phyloP scores from a whole-genome alignment of 2,797 vertebrate genomes.

The Bucorvus abyssinicus region DNA sequence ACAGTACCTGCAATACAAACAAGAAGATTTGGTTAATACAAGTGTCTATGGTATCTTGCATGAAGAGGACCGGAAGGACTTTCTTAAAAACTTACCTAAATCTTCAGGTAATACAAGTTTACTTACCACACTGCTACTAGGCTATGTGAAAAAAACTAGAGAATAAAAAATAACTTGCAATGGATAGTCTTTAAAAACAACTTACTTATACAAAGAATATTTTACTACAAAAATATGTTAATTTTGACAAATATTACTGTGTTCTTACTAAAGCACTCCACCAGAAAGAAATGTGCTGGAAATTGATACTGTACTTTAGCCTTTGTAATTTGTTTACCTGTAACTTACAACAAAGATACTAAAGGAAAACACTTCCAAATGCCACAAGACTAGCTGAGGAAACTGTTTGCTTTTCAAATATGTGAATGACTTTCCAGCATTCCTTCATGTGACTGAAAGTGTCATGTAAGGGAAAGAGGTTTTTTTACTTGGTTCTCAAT shows the following conservation, averaged over 20 bases:
- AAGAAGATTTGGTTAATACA: conserved; percentile 96
- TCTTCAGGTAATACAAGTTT: conserved; percentile 80
- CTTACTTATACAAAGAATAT: background rate
- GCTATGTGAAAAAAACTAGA: background rate
- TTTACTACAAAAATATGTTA: background rate
- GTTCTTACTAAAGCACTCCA: background rate
- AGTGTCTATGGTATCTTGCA: conserved; percentile 96
- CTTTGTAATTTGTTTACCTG: background rate
- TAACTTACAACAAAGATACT: background rate
- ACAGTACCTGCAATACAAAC: conserved; percentile 96
- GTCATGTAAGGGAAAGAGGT: background rate
- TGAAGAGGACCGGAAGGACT: conserved; percentile 92
- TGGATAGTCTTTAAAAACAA: background rate
- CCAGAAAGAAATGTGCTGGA: background rate
- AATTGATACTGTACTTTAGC: background rate
- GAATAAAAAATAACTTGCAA: background rate
- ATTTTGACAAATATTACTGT: background rate
- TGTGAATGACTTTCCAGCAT: background rate
- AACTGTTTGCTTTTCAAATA: background rate
- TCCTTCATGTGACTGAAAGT: background rate
- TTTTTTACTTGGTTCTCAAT: background rate
- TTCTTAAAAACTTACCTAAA: conserved; percentile 96
- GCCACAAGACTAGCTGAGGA: background rate
- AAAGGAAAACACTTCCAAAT: background rate
- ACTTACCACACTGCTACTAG: background rate